Base-by-base conservation (phyloP, 2,888 invertebrate species). In the Dexiosoma caninum region DNA sequence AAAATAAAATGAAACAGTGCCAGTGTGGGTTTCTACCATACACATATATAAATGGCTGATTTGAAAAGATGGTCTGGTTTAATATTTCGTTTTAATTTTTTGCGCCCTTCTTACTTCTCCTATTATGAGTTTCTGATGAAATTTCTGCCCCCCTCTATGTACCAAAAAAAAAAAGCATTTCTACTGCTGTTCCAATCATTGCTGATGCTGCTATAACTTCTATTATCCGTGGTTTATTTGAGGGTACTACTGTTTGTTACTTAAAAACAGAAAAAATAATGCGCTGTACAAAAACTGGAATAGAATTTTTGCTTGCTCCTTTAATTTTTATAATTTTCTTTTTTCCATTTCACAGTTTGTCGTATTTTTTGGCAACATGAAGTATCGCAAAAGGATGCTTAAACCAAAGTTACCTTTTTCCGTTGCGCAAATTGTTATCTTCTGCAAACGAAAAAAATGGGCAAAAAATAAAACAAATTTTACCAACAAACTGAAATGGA, bases 371-470 rank as follows among this genome's bases (percentile, higher is more conserved):
- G 81, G 81, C 81, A 77, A 81, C 77, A 77, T 77, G 81, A 81
- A 80, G 80, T 80, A 80, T 72, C 27, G 76, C 71, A 76, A 80
- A 76, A 81, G 81, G 81, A 77, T 81, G 81, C 81, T 81, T 81
- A 62, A 81, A 62, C 81, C 81, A 72, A 70, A 81, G 81, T 81
- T 81, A 81, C 81, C 81, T 81, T 81, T 80, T 81, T 77, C 81
- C 81, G 81, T 81, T 81, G 79, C 75, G 75, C 70, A 80, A 79
- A 79, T 75, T 75, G 71, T 80, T 80, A 80, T 80, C 80, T 80
- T 76, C 55, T 80, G 67, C 60, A 67, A 46, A 72, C 60, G 66
- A 70, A 55, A 70, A 62, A n/a, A 44, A 10, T 51, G 30, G 16
- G 40, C 19, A 14, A 14, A 55, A 44, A 9, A 14, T 21, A 30